Conservation (phyloP, 1,140 invertebrate genomes). For the Drosophila tsacasi region DNA sequence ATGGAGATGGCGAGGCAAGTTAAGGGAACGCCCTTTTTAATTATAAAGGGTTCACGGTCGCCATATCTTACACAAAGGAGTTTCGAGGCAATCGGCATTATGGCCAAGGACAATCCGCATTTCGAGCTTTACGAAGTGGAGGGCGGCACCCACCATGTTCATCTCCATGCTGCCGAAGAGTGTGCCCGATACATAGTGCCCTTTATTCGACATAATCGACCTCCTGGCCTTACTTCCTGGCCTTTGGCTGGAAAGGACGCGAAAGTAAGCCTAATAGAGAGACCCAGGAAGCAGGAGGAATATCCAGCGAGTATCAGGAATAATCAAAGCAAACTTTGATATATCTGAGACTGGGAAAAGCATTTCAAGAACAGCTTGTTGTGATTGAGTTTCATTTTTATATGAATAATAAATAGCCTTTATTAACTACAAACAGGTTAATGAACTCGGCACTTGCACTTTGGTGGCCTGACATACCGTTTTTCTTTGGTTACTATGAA, state of each 20-base stretch:
- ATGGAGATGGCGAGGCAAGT: constrained; percentile 50
- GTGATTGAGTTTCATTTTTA: too few species aligned
- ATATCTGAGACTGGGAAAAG: constrained; percentile 83
- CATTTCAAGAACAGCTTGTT: too few species aligned
- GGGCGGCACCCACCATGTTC: constrained; percentile 88
- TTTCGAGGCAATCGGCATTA: too few species aligned
- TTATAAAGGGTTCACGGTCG: constrained; percentile 58
- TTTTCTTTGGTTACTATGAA: background rate
- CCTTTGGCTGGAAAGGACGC: constrained; percentile 22
- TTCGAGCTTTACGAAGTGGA: constrained; percentile 86
- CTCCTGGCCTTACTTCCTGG: constrained; percentile 22
- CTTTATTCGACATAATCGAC: constrained; percentile 84
- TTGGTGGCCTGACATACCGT: background rate
- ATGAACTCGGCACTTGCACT: background rate
- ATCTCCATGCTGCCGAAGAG: constrained; percentile 88
- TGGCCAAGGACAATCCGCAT: constrained; percentile 81
- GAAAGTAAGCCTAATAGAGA: background rate
- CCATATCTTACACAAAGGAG: constrained; percentile 70
- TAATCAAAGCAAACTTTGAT: constrained; percentile 26
- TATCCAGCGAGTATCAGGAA: constrained; percentile 6
- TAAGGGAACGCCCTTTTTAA: constrained; percentile 53
- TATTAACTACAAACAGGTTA: background rate
- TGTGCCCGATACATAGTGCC: constrained; percentile 86
- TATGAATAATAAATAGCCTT: too few species aligned
- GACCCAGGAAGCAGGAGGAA: constrained; percentile 1